Base-by-base conservation (phyloP, 2,888 invertebrate species). In the Watsonalla cultraria region DNA sequence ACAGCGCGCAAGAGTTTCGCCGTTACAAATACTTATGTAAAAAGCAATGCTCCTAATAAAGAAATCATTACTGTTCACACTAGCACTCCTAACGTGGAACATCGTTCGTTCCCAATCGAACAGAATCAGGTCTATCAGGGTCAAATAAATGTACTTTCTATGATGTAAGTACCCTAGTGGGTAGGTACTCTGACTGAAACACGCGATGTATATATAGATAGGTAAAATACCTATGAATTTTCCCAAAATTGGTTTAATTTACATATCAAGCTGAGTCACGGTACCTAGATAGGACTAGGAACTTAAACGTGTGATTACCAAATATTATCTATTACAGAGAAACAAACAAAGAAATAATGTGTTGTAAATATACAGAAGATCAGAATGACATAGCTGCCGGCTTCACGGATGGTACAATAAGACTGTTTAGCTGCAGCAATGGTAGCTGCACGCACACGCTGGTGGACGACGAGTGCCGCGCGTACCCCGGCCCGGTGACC, bases 301-400 rank as follows among this genome's bases (percentile, higher is more conserved):
- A 2, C 24, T 11, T 42, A 42, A 9, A 7, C 42, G 11, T 5
- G 9, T 11, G n/a, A 47, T n/a, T 47, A 11, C 4, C 13, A 24
- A 2, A 13, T 49, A 6, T 14, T 9, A 39, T 24, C 46, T 13
- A 37, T 73, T 84, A 57, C 66, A 93, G 93, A 60, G 91, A 92
- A 64, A 87, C 91, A 11, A 85, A 82, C 60, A 88, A 87, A 60
- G 92, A 92, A 35, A 83, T 92, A 57, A 84, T 92, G 71, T 93
- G 93, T 66, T 84, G 92, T 59, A 91, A 92, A 73, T 94, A 93
- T 70, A 93, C 93, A 45, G 93, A 94, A 75, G 91, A 92, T 61
- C 86, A 80, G 49, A 92, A 92, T 57, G 88, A 90, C 51, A 78
- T 94, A 59, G 93, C 93, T 14, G 92, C 88, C 39, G 94, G 94